Conservation (phyloP, 53 echinoderm and acorn worm species). For the Astropecten irregularis region DNA sequence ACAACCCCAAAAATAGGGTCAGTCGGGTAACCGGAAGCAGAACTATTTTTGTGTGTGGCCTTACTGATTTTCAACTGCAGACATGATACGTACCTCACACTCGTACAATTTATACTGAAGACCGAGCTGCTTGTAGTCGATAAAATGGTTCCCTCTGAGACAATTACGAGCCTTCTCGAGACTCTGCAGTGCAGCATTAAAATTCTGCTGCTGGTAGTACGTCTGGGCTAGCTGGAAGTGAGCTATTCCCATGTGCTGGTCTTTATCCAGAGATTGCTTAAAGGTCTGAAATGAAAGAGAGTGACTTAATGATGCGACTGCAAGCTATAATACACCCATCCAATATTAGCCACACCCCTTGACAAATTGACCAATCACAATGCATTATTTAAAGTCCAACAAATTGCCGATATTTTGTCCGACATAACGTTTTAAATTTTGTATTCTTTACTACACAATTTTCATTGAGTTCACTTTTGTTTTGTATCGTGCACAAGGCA, state of each 20-base stretch:
- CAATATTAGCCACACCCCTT: too few species aligned
- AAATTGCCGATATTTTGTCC: too few species aligned
- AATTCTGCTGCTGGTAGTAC: slow-evolving; percentile 60
- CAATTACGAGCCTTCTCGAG: slow-evolving; percentile 75
- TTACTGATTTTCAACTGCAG: too few species aligned
- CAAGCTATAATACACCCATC: not conserved
- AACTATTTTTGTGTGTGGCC: too few species aligned
- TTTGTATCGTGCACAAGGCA: too few species aligned
- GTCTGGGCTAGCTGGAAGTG: slow-evolving; percentile 87
- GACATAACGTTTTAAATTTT: too few species aligned
- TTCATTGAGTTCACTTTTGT: too few species aligned
- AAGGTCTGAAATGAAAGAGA: slow-evolving; percentile 61
- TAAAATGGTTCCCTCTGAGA: slow-evolving; percentile 88
- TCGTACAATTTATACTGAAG: slow-evolving; percentile 81
- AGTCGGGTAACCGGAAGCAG: too few species aligned
- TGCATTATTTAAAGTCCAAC: too few species aligned
- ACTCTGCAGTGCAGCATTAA: slow-evolving; percentile 62
- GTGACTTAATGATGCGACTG: not conserved
- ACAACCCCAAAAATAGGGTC: too few species aligned
- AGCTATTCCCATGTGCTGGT: slow-evolving; percentile 86
- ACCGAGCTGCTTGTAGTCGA: slow-evolving; percentile 95
- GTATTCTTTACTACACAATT: too few species aligned
- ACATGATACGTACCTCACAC: slow-evolving; percentile 88
- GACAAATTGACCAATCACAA: too few species aligned
- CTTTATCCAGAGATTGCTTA: slow-evolving; percentile 64